phyloP scores from a whole-genome alignment of 2,797 vertebrate genomes.

The Parauchenoglanis ngamensis region DNA sequence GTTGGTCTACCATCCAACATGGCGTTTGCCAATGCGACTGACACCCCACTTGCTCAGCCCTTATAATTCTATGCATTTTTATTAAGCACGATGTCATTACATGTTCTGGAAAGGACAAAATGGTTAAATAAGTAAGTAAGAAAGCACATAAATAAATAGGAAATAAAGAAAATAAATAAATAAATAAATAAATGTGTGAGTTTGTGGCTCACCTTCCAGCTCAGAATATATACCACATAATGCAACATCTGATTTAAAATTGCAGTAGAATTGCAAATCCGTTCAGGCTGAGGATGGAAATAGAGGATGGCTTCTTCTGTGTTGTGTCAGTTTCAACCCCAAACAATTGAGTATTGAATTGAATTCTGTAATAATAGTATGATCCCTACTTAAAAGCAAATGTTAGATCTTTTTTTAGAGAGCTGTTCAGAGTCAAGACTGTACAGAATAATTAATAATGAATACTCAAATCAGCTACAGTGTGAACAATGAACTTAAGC shows the following conservation, averaged over 20 bases:
- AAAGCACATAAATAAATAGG: background rate
- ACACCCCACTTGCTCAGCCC: background rate
- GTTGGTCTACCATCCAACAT: background rate
- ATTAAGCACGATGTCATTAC: background rate
- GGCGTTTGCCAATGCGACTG: background rate
- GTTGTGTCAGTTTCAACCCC: background rate
- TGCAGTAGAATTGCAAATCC: constrained; percentile 19
- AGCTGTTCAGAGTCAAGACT: background rate
- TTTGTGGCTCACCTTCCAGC: background rate
- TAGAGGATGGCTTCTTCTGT: background rate
- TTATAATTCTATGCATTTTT: background rate
- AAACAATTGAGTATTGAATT: background rate
- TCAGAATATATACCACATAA: background rate
- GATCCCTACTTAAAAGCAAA: background rate
- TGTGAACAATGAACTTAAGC: background rate
- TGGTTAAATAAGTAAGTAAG: background rate
- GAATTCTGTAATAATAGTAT: background rate
- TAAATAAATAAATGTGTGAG: background rate
- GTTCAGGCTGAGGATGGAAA: constrained; percentile 1
- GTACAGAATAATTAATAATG: background rate
- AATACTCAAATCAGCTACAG: background rate
- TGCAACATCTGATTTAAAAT: constrained; percentile 17
- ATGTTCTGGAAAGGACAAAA: background rate
- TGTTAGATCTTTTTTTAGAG: background rate
- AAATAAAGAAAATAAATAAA: background rate